Evolutionary conservation across 1,140 invertebrate genomes (phyloP).

Genomic region (Drosophila kurseongensis): DNA sequence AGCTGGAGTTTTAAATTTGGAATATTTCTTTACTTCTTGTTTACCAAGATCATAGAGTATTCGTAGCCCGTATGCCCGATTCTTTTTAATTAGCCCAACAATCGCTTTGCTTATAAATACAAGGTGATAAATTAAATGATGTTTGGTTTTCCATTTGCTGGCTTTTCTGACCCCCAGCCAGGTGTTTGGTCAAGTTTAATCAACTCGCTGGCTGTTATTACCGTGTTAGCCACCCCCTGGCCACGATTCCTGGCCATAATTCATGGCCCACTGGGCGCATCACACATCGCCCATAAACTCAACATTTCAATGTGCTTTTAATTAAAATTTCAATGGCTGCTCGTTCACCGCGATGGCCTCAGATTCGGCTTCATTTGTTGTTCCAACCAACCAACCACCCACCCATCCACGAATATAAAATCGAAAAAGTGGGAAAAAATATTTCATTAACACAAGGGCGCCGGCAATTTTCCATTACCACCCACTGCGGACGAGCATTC

Average conservation of each 20-base stretch:
- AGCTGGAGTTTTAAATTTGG: too few species aligned
- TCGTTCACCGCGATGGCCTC: conserved; percentile 10
- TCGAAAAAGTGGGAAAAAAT: conserved; percentile 32
- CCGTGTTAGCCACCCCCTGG: not conserved
- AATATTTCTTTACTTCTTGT: too few species aligned
- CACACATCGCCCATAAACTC: conserved; percentile 64
- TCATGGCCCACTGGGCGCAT: conserved; percentile 67
- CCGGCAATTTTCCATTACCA: conserved; percentile 74
- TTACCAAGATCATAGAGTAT: conserved; percentile 5
- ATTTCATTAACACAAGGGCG: conserved; percentile 74
- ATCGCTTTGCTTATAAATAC: conserved; percentile 39
- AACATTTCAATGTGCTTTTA: conserved; percentile 77
- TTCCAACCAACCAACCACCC: conserved; percentile 18
- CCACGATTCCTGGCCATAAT: conserved; percentile 50
- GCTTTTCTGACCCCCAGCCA: conserved; percentile 48
- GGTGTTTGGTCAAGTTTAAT: conserved; percentile 70
- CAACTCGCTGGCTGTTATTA: conserved; percentile 57
- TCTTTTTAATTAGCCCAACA: conserved; percentile 22
- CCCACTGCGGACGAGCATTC: conserved; percentile 56
- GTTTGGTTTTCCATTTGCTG: conserved; percentile 51
- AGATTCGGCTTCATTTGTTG: conserved; percentile 39
- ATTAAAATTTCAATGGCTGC: conserved; percentile 70
- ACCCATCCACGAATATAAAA: conserved; percentile 20
- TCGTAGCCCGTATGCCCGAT: not conserved
- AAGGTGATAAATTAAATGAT: conserved; percentile 55